Evolutionary conservation across 2,113 vertebrate species (phyloP).

Genomic region (Bettongia penicillata): DNA sequence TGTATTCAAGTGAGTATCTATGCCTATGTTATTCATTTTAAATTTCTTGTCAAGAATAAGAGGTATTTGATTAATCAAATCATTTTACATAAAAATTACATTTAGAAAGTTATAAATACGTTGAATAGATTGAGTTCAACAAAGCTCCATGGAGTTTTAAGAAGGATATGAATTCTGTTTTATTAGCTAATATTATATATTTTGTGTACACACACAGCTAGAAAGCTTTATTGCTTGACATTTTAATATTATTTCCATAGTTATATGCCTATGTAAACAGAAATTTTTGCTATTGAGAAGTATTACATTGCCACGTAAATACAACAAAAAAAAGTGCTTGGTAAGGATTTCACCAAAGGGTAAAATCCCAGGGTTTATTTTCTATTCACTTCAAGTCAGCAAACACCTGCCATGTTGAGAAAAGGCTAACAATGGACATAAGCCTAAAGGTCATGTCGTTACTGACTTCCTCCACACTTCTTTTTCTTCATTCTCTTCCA

Average conservation of each 20-base stretch:
- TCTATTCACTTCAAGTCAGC: not conserved
- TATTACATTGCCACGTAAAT: not conserved
- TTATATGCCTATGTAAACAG: not conserved
- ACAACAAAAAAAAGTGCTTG: not conserved
- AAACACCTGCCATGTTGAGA: not conserved
- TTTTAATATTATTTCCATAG: not conserved
- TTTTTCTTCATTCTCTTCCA: not conserved
- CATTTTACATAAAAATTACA: not conserved
- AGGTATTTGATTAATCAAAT: not conserved
- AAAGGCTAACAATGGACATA: not conserved
- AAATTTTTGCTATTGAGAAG: not conserved
- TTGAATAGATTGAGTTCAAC: not conserved
- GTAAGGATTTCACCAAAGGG: not conserved
- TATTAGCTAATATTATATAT: constrained; percentile 8
- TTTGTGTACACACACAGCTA: not conserved
- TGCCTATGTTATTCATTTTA: not conserved
- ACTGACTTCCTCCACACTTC: not conserved
- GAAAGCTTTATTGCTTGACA: constrained; percentile 1
- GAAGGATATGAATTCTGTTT: constrained; percentile 10
- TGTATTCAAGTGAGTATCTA: not conserved
- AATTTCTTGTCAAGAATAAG: not conserved
- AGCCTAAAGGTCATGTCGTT: not conserved
- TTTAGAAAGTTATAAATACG: not conserved
- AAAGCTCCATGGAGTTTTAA: not conserved
- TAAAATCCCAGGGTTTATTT: not conserved